Base-by-base conservation (phyloP, 2,888 invertebrate genomes). In the Perdita meconis region DNA sequence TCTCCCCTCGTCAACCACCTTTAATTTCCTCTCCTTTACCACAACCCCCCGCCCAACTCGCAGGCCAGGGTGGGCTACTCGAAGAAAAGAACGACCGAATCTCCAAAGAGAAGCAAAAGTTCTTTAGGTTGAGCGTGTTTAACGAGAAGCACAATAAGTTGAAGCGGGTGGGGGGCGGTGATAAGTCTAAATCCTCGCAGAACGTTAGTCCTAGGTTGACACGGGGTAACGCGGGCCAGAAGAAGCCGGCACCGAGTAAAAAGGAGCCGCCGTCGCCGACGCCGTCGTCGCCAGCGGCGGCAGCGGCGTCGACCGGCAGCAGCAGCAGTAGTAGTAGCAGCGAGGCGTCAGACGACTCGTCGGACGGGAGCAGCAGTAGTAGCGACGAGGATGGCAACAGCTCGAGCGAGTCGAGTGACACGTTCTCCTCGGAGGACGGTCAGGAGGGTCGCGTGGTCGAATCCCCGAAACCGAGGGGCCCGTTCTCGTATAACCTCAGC, bases 101-200 rank as follows among this genome's bases (percentile, higher is more conserved):
- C 94, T 96, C 96, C 84, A 96, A 96, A 93, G 97, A 97, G 94
- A 97, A 97, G 93, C 96, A 96, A 93, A 96, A 96, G 93, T 97
- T 97, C 94, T 97, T 97, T 94, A 94, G 96, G 92, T 94, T 95
- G 91, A 96, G 96, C 87, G 96, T 95, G 66, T 96, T 96, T 92
- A 96, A 96, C 92, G 94, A 95, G 79, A 95, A 95, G 84, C 92
- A 92, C 84, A 90, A 88, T 87, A 92, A 92, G 80, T 80, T 91
- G 67, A 91, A 90, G 86, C 89, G 90, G 88, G 89, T 87, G 85
- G 90, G 89, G 86, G 89, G 90, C 86, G 88, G 87, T 86, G 90
- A 89, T 71, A 85, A 86, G 69, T 81, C 83, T 76, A 87, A 78
- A 68, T 74, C 86, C 73, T 81, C 85, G 80, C 84, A 82, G 75